Evolutionary conservation across 2,113 vertebrate species (phyloP).

Genomic region (Cyphomyrus plagiostoma): DNA sequence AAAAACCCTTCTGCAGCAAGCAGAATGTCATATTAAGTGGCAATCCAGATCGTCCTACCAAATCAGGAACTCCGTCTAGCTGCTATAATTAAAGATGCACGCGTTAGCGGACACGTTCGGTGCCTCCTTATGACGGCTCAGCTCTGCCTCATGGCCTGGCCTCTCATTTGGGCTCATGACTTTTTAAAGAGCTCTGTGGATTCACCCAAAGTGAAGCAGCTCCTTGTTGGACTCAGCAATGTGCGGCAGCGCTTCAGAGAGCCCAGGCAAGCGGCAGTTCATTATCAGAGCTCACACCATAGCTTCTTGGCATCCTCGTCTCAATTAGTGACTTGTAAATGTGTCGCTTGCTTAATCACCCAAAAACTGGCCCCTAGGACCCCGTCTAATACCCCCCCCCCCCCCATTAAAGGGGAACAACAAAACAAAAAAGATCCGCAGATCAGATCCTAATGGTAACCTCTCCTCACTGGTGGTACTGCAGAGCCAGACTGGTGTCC

Average conservation of each 20-base stretch:
- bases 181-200: conserved; percentile 31
- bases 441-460: conserved; percentile 60
- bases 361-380: conserved; percentile 60
- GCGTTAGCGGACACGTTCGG: conserved; percentile 29
- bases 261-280: conserved; percentile 45
- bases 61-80: conserved; percentile 33
- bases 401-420: conserved; percentile 59
- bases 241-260: conserved; percentile 19
- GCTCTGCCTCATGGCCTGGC: conserved; percentile 24
- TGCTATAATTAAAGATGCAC: conserved; percentile 39
- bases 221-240: neutral
- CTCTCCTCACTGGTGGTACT: conserved; percentile 55
- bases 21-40: conserved; percentile 29
- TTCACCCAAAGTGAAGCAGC: conserved; percentile 20
- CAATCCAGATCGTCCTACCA: conserved; percentile 29
- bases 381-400: conserved; percentile 49
- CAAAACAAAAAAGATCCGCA: conserved; percentile 54
- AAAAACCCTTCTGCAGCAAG: neutral
- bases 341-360: conserved; percentile 67
- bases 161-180: conserved; percentile 29
- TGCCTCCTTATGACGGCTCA: conserved; percentile 27
- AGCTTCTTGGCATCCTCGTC: conserved; percentile 55
- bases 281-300: conserved; percentile 48
- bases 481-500: conserved; percentile 52
- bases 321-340: conserved; percentile 69